Evolutionary conservation across 2,113 vertebrate species (phyloP).

Genomic region (Hucho hucho): DNA sequence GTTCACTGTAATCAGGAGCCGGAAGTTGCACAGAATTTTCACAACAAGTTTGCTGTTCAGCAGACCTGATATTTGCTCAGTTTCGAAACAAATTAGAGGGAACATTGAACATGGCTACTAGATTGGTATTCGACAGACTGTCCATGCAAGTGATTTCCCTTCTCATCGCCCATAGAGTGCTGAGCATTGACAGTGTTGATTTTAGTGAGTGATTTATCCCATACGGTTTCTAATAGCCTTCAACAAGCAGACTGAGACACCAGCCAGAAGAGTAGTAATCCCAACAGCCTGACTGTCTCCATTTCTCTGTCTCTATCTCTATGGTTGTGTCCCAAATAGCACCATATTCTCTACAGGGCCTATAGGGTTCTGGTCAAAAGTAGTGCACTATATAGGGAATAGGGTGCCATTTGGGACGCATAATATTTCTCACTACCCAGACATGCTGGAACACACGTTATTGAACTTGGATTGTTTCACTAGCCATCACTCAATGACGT

Average conservation of each 20-base stretch:
- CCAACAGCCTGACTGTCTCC: slow-evolving; percentile 16
- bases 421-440: slow-evolving; percentile 14
- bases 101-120: neutral
- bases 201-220: slow-evolving; percentile 35
- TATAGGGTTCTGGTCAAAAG: no score
- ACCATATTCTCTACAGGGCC: no score
- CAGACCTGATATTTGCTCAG: no score
- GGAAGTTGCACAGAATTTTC: no score
- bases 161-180: slow-evolving; percentile 23
- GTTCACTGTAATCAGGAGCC: no score
- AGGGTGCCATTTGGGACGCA: no score
- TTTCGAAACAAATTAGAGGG: no score
- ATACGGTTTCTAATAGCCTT: slow-evolving; percentile 40
- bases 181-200: slow-evolving; percentile 18
- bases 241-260: slow-evolving; percentile 21
- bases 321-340: no score
- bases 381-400: no score
- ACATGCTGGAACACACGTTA: slow-evolving; percentile 27
- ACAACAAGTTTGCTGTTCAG: no score
- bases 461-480: slow-evolving; percentile 34
- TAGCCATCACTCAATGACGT: slow-evolving; percentile 5
- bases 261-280: slow-evolving; percentile 26
- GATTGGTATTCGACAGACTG: slow-evolving; percentile 16
- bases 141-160: neutral
- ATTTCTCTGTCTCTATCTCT: slow-evolving; percentile 22